Evolutionary conservation across 2,888 invertebrate species (phyloP), one percentile per base, ranked within the genome.

Genomic region (Sphaerophoria rueppellii): DNA sequence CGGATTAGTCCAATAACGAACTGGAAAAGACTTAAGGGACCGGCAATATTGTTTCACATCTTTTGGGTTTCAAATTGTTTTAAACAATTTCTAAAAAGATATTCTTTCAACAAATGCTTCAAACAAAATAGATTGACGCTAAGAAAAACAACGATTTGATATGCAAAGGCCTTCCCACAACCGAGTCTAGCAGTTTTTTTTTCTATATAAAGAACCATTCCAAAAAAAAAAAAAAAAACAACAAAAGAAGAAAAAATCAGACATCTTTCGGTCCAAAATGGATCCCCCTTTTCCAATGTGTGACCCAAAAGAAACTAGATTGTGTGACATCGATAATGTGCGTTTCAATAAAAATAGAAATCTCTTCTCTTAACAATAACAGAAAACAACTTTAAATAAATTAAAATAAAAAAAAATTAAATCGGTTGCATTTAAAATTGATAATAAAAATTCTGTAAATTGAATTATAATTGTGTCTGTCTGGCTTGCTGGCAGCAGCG

Each of bases 341-440:
- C 40, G 16, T 60, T 4, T 60, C 4, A 43, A 24, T 16, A 35
- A 40, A 60, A 40, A 24, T 43, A 58, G 58, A 40, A 58, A 37
- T 24, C 24, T 6, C 7, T 16, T 9, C 4, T 7, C 2, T 5
- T 6, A 40, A 40, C 11, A 16, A 58, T 12, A 58, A 40, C 40
- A 24, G 43, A 55, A 24, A 16, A 11, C 16, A 35, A 58, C 14
- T 37, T n/a, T n/a, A 46, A 16, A 50, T 50, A 60, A 60, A 60
- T 43, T 60, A 60, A 60, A 60, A 40, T 43, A 43, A 43, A 40
- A 58, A 40, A 14, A 43, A 60, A 40, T 24, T 43, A 40, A 60
- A 60, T 60, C 60, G 60, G 43, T 60, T 60, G 60, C 43, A 60
- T 60, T 60, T 40, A 24, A 43, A 60, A 60, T 60, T 60, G 60